A percentile compares a stretch with the other conserved stretches of the same genome.
Conservation (phyloP, 2,113 vertebrate genomes). For the Rhea americana region DNA sequence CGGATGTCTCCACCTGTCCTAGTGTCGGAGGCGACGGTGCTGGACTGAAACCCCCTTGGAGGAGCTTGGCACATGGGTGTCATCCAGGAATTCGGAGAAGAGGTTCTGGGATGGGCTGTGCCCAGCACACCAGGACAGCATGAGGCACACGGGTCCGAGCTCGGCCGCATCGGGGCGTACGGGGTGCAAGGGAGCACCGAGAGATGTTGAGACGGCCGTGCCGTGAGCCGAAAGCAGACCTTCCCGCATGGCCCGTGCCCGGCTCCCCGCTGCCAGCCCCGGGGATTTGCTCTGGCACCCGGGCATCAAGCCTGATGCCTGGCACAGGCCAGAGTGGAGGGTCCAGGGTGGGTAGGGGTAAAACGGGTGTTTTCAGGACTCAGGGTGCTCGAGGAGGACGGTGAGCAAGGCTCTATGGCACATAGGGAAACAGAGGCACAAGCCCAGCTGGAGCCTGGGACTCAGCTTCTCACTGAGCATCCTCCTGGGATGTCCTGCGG, state of each 20-base stretch:
- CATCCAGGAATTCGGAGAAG: not conserved
- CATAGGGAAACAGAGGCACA: not conserved
- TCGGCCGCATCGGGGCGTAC: no score
- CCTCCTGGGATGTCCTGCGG: no score
- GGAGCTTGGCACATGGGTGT: not conserved
- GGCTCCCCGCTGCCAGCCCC: no score
- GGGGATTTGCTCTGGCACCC: fast-evolving
- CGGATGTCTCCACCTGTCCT: no score
- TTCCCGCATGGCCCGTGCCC: no score
- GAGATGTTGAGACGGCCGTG: no score
- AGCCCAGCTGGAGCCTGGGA: not conserved
- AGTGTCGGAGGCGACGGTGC: no score
- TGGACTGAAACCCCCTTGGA: no score
- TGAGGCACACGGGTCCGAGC: not conserved
- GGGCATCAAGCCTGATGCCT: not conserved
- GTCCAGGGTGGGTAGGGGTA: no score
- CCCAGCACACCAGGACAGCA: not conserved
- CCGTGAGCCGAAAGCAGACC: no score
- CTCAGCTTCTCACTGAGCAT: not conserved
- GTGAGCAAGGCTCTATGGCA: not conserved
- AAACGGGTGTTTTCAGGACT: not conserved
- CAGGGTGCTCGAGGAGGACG: no score
- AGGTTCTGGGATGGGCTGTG: not conserved
- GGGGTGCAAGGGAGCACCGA: not conserved
- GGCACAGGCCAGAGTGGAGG: not conserved